These are phyloP conservation scores for Crocodylus rhombifer DNA, from an alignment of 2,797 vertebrate genomes.

Conservation along the genomic window DNA sequence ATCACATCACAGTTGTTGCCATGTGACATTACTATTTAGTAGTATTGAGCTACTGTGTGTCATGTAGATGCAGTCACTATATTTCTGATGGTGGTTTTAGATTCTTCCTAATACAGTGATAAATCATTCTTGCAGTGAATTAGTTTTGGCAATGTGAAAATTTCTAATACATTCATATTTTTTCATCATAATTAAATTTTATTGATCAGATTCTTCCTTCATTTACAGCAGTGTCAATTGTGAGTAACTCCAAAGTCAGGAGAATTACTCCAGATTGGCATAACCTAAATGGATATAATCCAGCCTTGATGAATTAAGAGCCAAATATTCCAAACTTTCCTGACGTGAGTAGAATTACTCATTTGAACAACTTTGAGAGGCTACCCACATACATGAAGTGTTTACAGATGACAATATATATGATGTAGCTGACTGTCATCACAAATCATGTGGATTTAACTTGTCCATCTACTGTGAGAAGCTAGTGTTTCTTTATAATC, in stretches of 20 bases:
- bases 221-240: neutral
- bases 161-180: neutral
- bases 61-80: neutral
- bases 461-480: rapidly evolving
- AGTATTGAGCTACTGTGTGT: too few relatives aligned
- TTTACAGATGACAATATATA: neutral
- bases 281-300: neutral
- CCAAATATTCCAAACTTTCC: neutral
- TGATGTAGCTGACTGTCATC: neutral
- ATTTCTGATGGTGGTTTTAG: neutral
- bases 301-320: neutral
- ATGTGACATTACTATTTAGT: too few relatives aligned
- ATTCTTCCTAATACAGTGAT: neutral
- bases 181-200: neutral
- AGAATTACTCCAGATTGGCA: neutral
- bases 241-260: neutral
- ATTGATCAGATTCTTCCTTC: neutral
- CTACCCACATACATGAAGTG: neutral
- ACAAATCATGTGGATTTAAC: neutral
- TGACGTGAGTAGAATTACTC: rapidly evolving
- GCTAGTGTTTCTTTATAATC: neutral
- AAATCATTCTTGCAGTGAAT: neutral
- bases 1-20: too few relatives aligned
- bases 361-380: neutral
- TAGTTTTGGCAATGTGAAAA: neutral